phyloP scores from a whole-genome alignment of 2,888 invertebrate genomes.

The Drosophila siamana region DNA sequence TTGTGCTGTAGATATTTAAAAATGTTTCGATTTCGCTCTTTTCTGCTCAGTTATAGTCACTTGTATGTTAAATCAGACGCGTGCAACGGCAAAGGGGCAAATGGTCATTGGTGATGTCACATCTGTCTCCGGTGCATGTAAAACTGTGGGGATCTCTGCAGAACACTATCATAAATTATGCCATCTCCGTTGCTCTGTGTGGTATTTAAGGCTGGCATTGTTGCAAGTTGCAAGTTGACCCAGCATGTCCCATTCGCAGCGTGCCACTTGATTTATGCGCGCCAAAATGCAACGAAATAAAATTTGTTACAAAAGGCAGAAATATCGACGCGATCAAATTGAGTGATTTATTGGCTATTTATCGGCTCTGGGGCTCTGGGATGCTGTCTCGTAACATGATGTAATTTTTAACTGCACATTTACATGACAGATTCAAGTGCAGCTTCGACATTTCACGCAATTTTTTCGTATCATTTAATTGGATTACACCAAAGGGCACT shows the following conservation, averaged over 20 bases:
- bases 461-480: conserved; percentile 7
- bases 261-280: conserved; percentile 67
- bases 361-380: conserved; percentile 37
- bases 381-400: conserved; percentile 50
- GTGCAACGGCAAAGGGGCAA: not conserved
- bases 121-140: conserved; percentile 66
- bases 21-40: not conserved
- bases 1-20: too few species aligned
- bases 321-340: conserved; percentile 76
- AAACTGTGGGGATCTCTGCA: conserved; percentile 45
- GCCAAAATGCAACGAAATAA: conserved; percentile 71
- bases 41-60: not conserved
- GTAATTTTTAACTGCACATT: conserved; percentile 60
- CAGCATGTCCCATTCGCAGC: conserved; percentile 11
- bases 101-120: conserved; percentile 67
- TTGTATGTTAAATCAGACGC: conserved; percentile 24
- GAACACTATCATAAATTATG: conserved; percentile 68
- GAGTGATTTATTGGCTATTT: conserved; percentile 74
- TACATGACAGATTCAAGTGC: conserved; percentile 49
- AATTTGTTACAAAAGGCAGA: conserved; percentile 58
- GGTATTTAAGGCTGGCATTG: conserved; percentile 70
- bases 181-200: conserved; percentile 14
- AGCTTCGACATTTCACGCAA: conserved; percentile 9
- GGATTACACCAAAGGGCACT: not conserved
- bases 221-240: conserved; percentile 35